A percentile compares a stretch with the other conserved stretches of the same genome.
Conservation (phyloP, 1,140 invertebrate species). For the Bombyx mori region DNA sequence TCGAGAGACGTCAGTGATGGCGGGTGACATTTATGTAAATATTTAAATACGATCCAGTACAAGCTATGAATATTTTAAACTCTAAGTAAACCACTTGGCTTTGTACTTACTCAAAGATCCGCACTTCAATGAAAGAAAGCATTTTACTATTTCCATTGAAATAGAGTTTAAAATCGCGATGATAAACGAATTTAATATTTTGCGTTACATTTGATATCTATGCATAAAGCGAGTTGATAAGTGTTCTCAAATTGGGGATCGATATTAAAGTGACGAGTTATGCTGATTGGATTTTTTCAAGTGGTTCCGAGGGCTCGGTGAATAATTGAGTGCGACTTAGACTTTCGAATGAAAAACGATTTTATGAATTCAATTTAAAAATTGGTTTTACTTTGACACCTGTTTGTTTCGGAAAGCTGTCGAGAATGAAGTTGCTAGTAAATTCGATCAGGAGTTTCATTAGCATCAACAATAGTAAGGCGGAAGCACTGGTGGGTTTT, state of each 20-base stretch:
- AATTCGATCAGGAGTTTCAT: too few relatives aligned
- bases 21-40: slow-evolving; percentile 73
- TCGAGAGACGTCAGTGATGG: slow-evolving; percentile 64
- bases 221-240: slow-evolving; percentile 67
- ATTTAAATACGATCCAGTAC: slow-evolving; percentile 74
- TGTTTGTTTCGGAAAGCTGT: too few relatives aligned
- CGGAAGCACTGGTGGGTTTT: too few relatives aligned
- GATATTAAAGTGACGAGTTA: slow-evolving; percentile 69
- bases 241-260: slow-evolving; percentile 68
- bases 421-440: too few relatives aligned
- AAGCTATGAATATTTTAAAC: slow-evolving; percentile 74
- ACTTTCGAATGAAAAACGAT: slow-evolving; percentile 28
- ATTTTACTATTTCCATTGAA: slow-evolving; percentile 27
- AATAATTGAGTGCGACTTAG: slow-evolving; percentile 49
- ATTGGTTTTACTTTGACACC: not conserved
- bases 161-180: slow-evolving; percentile 43
- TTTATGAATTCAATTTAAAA: slow-evolving; percentile 6
- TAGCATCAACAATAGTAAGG: too few relatives aligned
- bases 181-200: slow-evolving; percentile 20
- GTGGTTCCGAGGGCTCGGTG: slow-evolving; percentile 55
- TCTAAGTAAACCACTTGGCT: slow-evolving; percentile 63
- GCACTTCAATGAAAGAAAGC: slow-evolving; percentile 44
- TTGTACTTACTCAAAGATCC: slow-evolving; percentile 44
- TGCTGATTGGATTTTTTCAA: slow-evolving; percentile 71
- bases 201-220: slow-evolving; percentile 51